Evolutionary conservation across 2,888 invertebrate genomes (phyloP).

Genomic region (Nematopogon swammerdamellus): DNA sequence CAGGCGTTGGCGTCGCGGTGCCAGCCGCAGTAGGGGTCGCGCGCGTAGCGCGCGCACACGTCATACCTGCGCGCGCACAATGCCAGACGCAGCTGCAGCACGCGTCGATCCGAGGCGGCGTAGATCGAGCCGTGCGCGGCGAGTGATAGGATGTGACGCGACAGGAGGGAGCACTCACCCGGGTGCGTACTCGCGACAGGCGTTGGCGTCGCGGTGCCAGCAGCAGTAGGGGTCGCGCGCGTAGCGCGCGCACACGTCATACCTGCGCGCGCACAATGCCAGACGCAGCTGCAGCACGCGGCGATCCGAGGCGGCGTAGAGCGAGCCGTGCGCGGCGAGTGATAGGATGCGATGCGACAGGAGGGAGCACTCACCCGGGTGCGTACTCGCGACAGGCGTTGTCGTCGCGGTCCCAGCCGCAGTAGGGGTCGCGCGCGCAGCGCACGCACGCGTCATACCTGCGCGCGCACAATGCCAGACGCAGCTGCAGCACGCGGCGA

Average conservation of each 20-base stretch:
- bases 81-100: conserved; percentile 86
- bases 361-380: too few species aligned
- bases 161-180: too few species aligned
- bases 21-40: conserved; percentile 97
- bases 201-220: conserved; percentile 90
- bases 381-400: conserved; percentile 85
- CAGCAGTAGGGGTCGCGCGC: conserved; percentile 96
- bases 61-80: conserved; percentile 90
- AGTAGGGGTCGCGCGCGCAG: conserved; percentile 94
- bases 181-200: conserved; percentile 82
- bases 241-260: conserved; percentile 90
- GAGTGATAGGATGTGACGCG: too few species aligned
- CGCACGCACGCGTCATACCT: conserved; percentile 90
- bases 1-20: conserved; percentile 88
- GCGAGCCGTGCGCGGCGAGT: conserved; percentile 71
- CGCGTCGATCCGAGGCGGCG: conserved; percentile 84
- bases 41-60: conserved; percentile 88
- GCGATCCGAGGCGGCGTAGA: conserved; percentile 88
- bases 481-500: conserved; percentile 82
- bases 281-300: conserved; percentile 86
- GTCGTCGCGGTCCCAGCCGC: conserved; percentile 94
- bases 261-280: conserved; percentile 85
- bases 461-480: conserved; percentile 85
- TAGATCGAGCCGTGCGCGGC: conserved; percentile 82
- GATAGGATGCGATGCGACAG: too few species aligned